Evolutionary conservation across 1,140 invertebrate genomes (phyloP).

Genomic region (Trypoxylus dichotomus): DNA sequence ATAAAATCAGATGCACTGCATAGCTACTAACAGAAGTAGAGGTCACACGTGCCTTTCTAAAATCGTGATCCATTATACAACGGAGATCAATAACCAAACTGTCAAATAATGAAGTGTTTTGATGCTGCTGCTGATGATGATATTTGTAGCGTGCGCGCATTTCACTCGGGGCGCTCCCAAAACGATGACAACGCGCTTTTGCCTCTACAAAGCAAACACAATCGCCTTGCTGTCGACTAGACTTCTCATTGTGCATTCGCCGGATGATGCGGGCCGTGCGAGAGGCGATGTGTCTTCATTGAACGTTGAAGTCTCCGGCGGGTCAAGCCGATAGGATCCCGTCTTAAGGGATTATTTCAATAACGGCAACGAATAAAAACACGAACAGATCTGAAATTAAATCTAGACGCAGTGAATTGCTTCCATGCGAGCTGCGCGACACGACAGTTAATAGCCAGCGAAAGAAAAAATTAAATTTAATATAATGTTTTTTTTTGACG

Average conservation of each 20-base stretch:
- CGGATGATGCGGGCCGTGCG: not conserved
- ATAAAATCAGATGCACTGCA: too few relatives aligned
- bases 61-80: not conserved
- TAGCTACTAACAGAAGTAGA: too few relatives aligned
- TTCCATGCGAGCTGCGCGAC: not conserved
- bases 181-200: slow-evolving; percentile 16
- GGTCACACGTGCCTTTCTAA: not conserved
- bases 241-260: not conserved
- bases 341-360: slow-evolving; percentile 25
- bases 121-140: slow-evolving; percentile 9
- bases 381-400: slow-evolving; percentile 15
- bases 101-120: slow-evolving; percentile 9
- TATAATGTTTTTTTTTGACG: not conserved
- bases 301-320: slow-evolving; percentile 18
- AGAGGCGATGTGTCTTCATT: slow-evolving; percentile 19
- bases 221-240: slow-evolving; percentile 6
- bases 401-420: slow-evolving; percentile 19
- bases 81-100: not conserved
- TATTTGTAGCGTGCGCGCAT: not conserved
- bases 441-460: not conserved
- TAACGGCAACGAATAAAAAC: slow-evolving; percentile 15
- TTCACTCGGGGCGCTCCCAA: not conserved
- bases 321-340: slow-evolving; percentile 12
- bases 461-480: slow-evolving; percentile 7
- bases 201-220: not conserved